These are phyloP conservation scores for Cynopterus brachyotis DNA, from an alignment of 2,113 vertebrate genomes.

Conservation along the genomic window DNA sequence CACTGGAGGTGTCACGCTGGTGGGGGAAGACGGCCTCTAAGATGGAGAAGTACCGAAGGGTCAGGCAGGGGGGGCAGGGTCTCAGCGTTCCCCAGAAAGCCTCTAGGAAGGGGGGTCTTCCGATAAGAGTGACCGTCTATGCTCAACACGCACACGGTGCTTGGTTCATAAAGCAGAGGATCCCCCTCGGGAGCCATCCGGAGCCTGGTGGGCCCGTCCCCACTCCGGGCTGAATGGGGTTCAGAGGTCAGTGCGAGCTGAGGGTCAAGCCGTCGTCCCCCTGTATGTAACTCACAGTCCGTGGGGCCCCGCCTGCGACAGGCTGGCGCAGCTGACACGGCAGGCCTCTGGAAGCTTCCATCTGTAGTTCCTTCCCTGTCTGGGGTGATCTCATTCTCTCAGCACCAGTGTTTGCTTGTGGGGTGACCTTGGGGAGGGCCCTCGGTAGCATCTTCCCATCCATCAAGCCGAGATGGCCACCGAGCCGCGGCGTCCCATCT, in stretches of 20 bases:
- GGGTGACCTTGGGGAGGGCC: slow-evolving; percentile 47
- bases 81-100: background rate
- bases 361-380: background rate
- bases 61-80: too few relatives aligned
- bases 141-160: background rate
- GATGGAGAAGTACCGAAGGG: background rate
- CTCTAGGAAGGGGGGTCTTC: background rate
- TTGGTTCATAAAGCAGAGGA: background rate
- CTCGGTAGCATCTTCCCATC: slow-evolving; percentile 9
- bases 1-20: background rate
- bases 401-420: background rate
- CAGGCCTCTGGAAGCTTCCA: background rate
- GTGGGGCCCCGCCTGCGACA: rapidly evolving
- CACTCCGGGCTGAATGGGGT: background rate
- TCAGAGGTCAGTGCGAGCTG: background rate
- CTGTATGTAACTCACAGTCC: background rate
- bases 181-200: slow-evolving; percentile 56
- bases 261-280: background rate
- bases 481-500: background rate
- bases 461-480: slow-evolving; percentile 7
- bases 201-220: slow-evolving; percentile 34
- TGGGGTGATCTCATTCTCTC: slow-evolving; percentile 4
- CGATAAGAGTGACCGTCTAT: background rate
- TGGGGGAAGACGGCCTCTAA: background rate
- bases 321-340: background rate